Evolutionary conservation across 53 echinoderm and acorn worm genomes (phyloP).

Genomic region (Glandiceps talaboti): DNA sequence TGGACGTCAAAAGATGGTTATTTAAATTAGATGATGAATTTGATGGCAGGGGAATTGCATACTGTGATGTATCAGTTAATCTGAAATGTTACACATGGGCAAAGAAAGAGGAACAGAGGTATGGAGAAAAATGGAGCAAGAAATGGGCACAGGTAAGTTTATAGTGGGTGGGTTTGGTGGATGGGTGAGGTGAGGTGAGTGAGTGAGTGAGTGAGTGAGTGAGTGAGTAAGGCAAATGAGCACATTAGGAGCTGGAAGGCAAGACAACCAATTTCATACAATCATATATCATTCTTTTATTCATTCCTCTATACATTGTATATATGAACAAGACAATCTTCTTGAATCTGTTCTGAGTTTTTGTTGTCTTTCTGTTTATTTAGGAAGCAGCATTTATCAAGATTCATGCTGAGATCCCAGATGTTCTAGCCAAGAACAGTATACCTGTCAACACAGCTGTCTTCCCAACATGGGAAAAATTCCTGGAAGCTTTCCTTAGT

Average conservation of each 20-base stretch:
- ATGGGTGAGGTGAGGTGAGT: no score
- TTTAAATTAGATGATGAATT: conserved; percentile 95
- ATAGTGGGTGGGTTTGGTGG: background rate
- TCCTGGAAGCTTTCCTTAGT: conserved; percentile 87
- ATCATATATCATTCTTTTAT: no score
- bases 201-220: no score
- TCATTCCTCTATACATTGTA: no score
- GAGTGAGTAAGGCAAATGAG: no score
- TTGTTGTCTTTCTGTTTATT: background rate
- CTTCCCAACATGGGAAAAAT: conserved; percentile 70
- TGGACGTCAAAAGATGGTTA: conserved; percentile 82
- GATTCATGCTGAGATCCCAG: conserved; percentile 79
- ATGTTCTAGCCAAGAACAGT: conserved; percentile 56
- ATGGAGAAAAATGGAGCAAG: conserved; percentile 89
- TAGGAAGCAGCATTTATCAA: conserved; percentile 94
- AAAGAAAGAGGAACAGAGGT: conserved; percentile 70
- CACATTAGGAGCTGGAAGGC: no score
- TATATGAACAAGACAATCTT: no score
- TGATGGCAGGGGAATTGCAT: conserved; percentile 91
- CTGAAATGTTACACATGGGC: conserved; percentile 86
- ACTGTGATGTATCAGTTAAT: conserved; percentile 76
- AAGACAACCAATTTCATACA: no score
- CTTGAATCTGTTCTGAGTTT: background rate
- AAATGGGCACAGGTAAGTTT: conserved; percentile 79
- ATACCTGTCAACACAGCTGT: conserved; percentile 76